A percentile compares a stretch with the other conserved stretches of the same genome.
Evolutionary conservation across 1,140 invertebrate genomes (phyloP).

Genomic region (Drosophila pseudoobscura): DNA sequence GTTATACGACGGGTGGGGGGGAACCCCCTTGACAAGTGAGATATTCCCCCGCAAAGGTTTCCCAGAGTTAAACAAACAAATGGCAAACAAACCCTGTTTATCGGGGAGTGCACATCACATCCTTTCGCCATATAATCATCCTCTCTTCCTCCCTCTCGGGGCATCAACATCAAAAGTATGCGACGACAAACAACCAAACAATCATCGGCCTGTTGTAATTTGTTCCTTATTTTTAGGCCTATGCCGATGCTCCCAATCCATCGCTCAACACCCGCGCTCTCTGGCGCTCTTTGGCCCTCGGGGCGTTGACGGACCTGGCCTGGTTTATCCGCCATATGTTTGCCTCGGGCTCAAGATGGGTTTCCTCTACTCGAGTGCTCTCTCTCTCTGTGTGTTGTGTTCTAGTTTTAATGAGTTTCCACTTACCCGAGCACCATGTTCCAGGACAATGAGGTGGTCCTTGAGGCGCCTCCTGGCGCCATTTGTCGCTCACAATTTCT

Average conservation of each 20-base stretch:
- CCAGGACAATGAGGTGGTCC: slow-evolving; percentile 47
- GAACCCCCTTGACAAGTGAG: slow-evolving; percentile 28
- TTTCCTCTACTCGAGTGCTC: slow-evolving; percentile 38
- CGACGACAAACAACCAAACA: slow-evolving; percentile 68
- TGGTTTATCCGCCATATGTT: slow-evolving; percentile 47
- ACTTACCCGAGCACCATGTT: slow-evolving; percentile 44
- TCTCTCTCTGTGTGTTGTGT: slow-evolving; percentile 54
- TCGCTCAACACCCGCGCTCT: slow-evolving; percentile 38
- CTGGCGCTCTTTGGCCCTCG: slow-evolving; percentile 11
- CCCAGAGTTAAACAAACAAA: slow-evolving; percentile 50
- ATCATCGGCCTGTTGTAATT: slow-evolving; percentile 55
- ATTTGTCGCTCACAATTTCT: slow-evolving; percentile 47
- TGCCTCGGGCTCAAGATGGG: slow-evolving; percentile 30
- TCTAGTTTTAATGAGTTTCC: slow-evolving; percentile 80
- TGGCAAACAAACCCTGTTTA: slow-evolving; percentile 39
- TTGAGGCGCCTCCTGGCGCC: slow-evolving; percentile 72
- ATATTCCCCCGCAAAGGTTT: slow-evolving; percentile 7
- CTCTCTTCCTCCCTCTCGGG: not conserved
- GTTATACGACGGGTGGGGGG: slow-evolving; percentile 53
- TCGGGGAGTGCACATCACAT: slow-evolving; percentile 42
- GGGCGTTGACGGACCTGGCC: slow-evolving; percentile 22
- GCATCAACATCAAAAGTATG: slow-evolving; percentile 55
- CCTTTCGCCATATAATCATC: slow-evolving; percentile 44
- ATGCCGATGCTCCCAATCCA: slow-evolving; percentile 11
- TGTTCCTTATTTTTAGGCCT: slow-evolving; percentile 36